Evolutionary conservation across 1,140 invertebrate species (phyloP).

Genomic region (Charaxes varanes): DNA sequence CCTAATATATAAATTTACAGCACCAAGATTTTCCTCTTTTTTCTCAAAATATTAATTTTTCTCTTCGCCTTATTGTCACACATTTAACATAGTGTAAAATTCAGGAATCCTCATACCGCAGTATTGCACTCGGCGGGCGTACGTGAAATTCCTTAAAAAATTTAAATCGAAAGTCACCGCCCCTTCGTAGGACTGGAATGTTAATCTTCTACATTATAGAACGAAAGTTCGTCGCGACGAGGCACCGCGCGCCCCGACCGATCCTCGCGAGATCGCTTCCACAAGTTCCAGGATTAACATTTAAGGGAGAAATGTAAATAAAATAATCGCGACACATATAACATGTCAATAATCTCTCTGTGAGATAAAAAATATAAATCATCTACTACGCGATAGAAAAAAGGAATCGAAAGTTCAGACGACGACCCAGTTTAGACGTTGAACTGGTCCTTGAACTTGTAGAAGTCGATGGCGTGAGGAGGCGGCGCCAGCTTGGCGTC

Average conservation of each 20-base stretch:
- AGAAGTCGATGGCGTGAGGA: constrained; percentile 67
- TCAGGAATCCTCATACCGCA: constrained; percentile 65
- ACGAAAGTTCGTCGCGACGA: constrained; percentile 16
- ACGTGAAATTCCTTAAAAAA: constrained; percentile 19
- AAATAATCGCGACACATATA: constrained; percentile 24
- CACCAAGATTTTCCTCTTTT: constrained; percentile 72
- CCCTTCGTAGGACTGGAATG: constrained; percentile 42
- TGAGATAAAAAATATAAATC: constrained; percentile 33
- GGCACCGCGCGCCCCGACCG: constrained; percentile 20
- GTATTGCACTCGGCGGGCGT: constrained; percentile 59
- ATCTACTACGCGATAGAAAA: constrained; percentile 26
- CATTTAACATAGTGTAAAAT: constrained; percentile 68
- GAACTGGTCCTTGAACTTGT: constrained; percentile 75
- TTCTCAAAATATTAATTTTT: constrained; percentile 70
- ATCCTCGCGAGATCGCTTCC: constrained; percentile 31
- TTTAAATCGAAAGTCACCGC: constrained; percentile 29
- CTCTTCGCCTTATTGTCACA: constrained; percentile 73
- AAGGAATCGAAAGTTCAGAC: constrained; percentile 6
- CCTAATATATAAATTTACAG: constrained; percentile 74
- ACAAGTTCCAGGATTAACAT: constrained; percentile 29
- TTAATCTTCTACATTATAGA: constrained; percentile 31
- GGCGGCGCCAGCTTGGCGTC: constrained; percentile 44
- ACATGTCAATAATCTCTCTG: constrained; percentile 16
- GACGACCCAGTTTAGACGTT: constrained; percentile 43
- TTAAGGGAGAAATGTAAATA: constrained; percentile 29